Base-by-base conservation (phyloP, 2,888 invertebrate genomes). In the Sinodicranocentrus sp. region DNA sequence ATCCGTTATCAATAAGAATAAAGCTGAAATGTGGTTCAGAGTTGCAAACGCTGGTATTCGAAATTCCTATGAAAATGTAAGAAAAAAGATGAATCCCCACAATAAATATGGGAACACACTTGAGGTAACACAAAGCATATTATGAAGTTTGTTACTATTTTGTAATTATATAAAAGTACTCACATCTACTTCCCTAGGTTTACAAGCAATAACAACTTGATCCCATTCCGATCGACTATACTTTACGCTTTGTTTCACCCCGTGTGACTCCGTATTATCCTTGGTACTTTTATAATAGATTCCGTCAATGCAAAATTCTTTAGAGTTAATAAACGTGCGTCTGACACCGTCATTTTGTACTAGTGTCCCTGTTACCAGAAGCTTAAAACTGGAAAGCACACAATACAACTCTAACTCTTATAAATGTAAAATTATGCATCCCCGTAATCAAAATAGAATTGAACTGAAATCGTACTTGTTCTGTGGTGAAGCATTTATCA, bases 251-350 rank as follows among this genome's bases (percentile, higher is more conserved):
- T n/a, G n/a, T n/a, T n/a, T n/a, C n/a, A 33, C 33, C 33, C 33
- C 33, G 3, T 33, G n/a, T n/a, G n/a, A n/a, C n/a, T n/a, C n/a
- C n/a, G n/a, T n/a, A 3, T 17, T 19, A 17, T 21, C 23, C 15
- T 25, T 17, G 59, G 10, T 26, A 13, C 33, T 25, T 2, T 26
- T 52, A 15, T 25, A 61, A 13, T 76, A 48, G 8, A 76, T n/a
- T 21, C 83, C 77, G 52, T 83, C 83, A 8, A 83, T 77, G 21
- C 83, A 83, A 48, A 71, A 83, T 17, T 71, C 70, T 25, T 28
- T 52, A 2, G 65, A 25, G 8, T 65, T 8, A 10, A 83, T 76
- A 6, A 15, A 25, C 1, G 75, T 61, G 0, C 23, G 48, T 2
- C 19, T 21, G 6, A 39, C 28, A 8, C 33, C 19, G 1, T 61